These are phyloP conservation scores for Mellilla xanthometata DNA, from an alignment of 2,888 invertebrate species.

Conservation along the genomic window DNA sequence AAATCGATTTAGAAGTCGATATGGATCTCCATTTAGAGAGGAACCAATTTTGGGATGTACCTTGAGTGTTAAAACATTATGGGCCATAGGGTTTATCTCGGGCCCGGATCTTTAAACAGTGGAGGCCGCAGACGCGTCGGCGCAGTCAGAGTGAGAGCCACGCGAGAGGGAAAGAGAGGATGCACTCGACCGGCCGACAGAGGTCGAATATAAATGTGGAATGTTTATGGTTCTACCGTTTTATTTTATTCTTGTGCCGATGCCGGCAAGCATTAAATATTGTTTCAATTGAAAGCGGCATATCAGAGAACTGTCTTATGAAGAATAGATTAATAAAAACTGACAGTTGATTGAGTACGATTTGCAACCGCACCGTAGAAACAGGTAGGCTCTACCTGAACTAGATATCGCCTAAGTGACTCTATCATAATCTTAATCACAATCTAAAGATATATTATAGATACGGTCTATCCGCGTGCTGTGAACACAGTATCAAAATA, in stretches of 20 bases:
- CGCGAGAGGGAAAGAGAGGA: conserved; percentile 45
- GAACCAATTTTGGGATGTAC: conserved; percentile 33
- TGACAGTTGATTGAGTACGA: conserved; percentile 67
- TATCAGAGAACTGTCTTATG: conserved; percentile 74
- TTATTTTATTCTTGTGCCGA: conserved; percentile 77
- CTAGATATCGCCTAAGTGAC: background rate
- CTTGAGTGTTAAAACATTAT: conserved; percentile 78
- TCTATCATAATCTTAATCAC: background rate
- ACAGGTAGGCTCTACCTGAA: conserved; percentile 6
- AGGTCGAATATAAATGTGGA: conserved; percentile 82
- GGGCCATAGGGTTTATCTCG: conserved; percentile 76
- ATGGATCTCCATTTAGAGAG: conserved; percentile 31
- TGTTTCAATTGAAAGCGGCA: conserved; percentile 81
- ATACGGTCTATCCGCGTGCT: too few species aligned
- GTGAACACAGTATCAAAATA: too few species aligned
- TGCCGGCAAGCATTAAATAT: conserved; percentile 78
- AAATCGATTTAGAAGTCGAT: conserved; percentile 34
- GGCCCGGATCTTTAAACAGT: conserved; percentile 66
- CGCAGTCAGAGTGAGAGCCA: conserved; percentile 65
- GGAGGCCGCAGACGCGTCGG: conserved; percentile 72
- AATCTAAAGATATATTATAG: too few species aligned
- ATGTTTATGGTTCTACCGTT: conserved; percentile 83
- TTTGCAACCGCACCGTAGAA: conserved; percentile 51
- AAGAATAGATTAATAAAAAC: conserved; percentile 70
- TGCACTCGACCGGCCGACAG: conserved; percentile 62